Conservation (phyloP, 2,113 vertebrate genomes). For the Rhinichthys klamathensis region DNA sequence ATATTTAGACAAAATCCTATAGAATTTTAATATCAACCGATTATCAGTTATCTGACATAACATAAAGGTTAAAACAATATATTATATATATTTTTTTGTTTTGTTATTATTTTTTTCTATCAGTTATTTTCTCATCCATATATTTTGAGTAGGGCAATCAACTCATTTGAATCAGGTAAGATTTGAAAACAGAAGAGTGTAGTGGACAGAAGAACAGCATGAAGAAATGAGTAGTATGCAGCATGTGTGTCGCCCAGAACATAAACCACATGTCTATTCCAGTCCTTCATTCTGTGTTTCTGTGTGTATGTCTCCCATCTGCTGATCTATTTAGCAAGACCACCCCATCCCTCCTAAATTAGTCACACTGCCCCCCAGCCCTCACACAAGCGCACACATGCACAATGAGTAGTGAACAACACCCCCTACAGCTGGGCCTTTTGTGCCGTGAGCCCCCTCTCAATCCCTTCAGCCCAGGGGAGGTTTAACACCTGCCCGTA, state of each 20-base stretch:
- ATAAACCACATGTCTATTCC: slow-evolving; percentile 30
- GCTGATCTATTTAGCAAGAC: slow-evolving; percentile 45
- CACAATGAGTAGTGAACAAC: slow-evolving; percentile 42
- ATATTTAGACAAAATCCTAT: no score
- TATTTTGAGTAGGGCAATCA: neutral
- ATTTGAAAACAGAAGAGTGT: slow-evolving; percentile 2
- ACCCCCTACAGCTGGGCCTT: slow-evolving; percentile 57
- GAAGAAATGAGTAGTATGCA: neutral
- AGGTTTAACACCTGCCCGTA: slow-evolving; percentile 73
- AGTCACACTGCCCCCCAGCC: slow-evolving; percentile 38
- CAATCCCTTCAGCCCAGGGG: slow-evolving; percentile 62
- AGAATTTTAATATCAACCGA: no score
- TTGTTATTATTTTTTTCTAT: no score
- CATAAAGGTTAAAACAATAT: no score
- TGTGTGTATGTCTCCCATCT: slow-evolving; percentile 46
- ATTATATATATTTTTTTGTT: no score
- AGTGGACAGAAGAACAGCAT: neutral
- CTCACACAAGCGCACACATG: slow-evolving; percentile 42
- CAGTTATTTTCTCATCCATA: neutral
- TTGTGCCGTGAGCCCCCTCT: slow-evolving; percentile 50
- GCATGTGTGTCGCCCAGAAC: neutral
- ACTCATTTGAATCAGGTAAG: neutral
- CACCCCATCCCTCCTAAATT: slow-evolving; percentile 44
- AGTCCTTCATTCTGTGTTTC: neutral
- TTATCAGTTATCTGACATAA: no score